Evolutionary conservation across 2,113 vertebrate genomes (phyloP), one percentile per base, ranked within the genome.

Genomic region (Mohoua ochrocephala): DNA sequence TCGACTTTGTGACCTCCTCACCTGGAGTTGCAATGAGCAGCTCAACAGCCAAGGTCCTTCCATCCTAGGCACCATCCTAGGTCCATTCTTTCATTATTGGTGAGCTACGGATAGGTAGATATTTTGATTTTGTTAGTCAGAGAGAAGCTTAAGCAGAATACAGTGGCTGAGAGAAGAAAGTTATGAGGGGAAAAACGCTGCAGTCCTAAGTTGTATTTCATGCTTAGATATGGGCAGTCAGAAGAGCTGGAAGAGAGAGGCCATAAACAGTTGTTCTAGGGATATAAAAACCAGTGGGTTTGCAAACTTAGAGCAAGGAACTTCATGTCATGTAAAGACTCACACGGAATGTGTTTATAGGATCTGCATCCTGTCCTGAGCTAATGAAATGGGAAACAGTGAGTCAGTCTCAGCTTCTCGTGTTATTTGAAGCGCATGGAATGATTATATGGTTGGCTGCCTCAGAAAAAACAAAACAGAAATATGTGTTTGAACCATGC

Each of bases 321-420:
- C 90, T 96, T 65, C 87, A 37, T 78, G 87, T 84, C 80, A 76
- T 73, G 77, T 61, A 84, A 97, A 96, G 80, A 54, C 79, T 93
- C 80, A 84, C 23, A 91, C 7, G 49, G 77, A 97, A 91, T 65
- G 50, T 97, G 94, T 98, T 97, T 97, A 95, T 93, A 95, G 95
- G 86, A 78, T 96, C 89, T 86, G 91, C 78, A 96, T 97, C 96
- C 94, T 97, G 96, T 96, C 87, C 71, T 44, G 49, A 96, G 80
- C 60, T 92, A 96, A 91, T 57, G 84, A 97, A 97, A 96, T 41
- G 88, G 93, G 89, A 98, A 98, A 97, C 49, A 96, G 87, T 96
- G 89, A 95, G 81, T 97, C 96, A 97, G 84, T 89, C 77, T 89
- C 96, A 93, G 84, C 77, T 95, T 96, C 94, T 97, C 59, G 17